Conservation (phyloP, 2,888 invertebrate species). For the Nymphalis c-album region DNA sequence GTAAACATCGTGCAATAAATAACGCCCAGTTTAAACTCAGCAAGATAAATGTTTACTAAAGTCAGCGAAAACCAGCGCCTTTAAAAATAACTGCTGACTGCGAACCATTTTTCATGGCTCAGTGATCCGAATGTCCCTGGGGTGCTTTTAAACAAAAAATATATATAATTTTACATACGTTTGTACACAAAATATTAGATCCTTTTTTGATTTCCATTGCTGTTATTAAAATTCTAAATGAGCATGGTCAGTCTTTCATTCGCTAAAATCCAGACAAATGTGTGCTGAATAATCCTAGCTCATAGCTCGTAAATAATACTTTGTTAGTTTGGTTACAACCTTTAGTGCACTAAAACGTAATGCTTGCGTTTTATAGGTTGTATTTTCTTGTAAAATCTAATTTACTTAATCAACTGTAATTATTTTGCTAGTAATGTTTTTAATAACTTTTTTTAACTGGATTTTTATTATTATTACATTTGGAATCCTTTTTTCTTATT, state of each 20-base stretch:
- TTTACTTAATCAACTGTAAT: constrained; percentile 10
- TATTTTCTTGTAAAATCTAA: not conserved
- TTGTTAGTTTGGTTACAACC: not conserved
- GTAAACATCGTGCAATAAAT: constrained; percentile 7
- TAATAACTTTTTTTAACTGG: not conserved
- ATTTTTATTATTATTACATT: constrained; percentile 3
- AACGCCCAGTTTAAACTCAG: constrained; percentile 7
- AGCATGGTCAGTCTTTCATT: too few species aligned
- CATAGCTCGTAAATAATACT: not conserved
- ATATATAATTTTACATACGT: constrained; percentile 14
- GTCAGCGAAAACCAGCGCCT: constrained; percentile 16
- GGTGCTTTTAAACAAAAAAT: constrained; percentile 23
- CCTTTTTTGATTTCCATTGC: not conserved
- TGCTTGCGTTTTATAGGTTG: not conserved
- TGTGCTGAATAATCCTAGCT: too few species aligned
- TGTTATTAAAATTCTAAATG: not conserved
- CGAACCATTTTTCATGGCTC: constrained; percentile 29
- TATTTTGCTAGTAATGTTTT: constrained; percentile 6
- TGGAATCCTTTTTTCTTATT: not conserved
- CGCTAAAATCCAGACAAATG: too few species aligned
- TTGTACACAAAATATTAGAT: constrained; percentile 17
- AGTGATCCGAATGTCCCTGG: constrained; percentile 17
- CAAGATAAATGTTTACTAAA: constrained; percentile 14
- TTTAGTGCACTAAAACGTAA: not conserved
- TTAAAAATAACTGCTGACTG: constrained; percentile 24